Evolutionary conservation across 2,797 vertebrate genomes (phyloP).

Genomic region (Gymnopithys bicolor): DNA sequence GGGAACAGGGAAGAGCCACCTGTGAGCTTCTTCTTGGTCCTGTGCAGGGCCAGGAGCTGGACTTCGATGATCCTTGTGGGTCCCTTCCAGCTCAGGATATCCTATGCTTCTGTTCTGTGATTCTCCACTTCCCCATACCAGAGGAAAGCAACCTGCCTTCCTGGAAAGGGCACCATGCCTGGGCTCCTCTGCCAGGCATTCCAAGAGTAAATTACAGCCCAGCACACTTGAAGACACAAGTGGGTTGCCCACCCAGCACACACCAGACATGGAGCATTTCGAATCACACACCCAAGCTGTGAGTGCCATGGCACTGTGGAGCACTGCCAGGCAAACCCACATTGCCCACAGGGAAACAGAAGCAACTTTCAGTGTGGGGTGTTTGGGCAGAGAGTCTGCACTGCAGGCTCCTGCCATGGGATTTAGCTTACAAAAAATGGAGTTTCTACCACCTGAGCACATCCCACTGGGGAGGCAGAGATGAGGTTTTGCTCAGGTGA

Average conservation of each 20-base stretch:
- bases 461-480: background rate
- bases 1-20: background rate
- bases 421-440: background rate
- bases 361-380: background rate
- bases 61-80: background rate
- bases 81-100: background rate
- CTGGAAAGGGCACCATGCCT: background rate
- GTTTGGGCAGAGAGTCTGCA: background rate
- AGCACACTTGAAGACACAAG: background rate
- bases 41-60: background rate
- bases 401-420: background rate
- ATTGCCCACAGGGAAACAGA: background rate
- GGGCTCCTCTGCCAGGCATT: background rate
- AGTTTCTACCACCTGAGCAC: background rate
- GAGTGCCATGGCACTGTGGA: background rate
- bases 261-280: fast-evolving
- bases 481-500: background rate
- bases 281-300: background rate
- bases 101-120: background rate
- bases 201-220: background rate
- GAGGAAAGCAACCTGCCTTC: background rate
- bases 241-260: background rate
- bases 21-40: background rate
- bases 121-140: background rate
- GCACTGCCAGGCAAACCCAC: background rate